A percentile compares a stretch with the other conserved stretches of the same genome.
Conservation (phyloP, 2,797 vertebrate genomes). For the Crypturellus tataupa region DNA sequence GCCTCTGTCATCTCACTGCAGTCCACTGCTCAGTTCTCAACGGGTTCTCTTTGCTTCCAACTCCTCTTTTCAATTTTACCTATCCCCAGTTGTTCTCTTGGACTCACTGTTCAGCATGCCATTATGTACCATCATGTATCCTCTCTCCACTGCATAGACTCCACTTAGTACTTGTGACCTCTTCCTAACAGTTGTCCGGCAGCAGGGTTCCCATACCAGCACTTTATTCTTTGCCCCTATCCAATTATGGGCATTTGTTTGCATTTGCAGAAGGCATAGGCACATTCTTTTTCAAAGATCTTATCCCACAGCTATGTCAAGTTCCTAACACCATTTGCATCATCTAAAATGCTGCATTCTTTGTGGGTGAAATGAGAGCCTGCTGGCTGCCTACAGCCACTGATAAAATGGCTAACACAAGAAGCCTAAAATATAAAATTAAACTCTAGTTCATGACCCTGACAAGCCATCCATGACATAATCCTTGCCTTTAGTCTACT, state of each 20-base stretch:
- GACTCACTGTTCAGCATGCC: not conserved
- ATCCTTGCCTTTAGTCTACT: not conserved
- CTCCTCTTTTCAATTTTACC: not conserved
- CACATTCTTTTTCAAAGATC: not conserved
- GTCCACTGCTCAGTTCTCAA: not conserved
- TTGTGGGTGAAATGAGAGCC: not conserved
- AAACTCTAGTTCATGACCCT: not conserved
- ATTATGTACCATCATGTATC: not conserved
- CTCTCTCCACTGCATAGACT: not conserved
- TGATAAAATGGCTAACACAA: conserved; percentile 25
- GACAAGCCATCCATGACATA: not conserved
- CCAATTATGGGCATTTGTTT: not conserved
- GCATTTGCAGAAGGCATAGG: not conserved
- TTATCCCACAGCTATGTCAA: conserved; percentile 22
- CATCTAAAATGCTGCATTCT: conserved; percentile 14
- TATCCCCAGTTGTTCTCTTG: not conserved
- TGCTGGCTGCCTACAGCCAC: not conserved
- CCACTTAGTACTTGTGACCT: not conserved
- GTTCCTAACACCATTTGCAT: conserved; percentile 19
- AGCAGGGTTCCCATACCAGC: not conserved
- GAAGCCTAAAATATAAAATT: conserved; percentile 12
- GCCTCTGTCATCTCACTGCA: not conserved
- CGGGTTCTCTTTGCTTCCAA: not conserved
- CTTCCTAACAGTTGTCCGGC: not conserved
- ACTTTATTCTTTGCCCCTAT: not conserved